Evolutionary conservation across 2,888 invertebrate genomes (phyloP).

Genomic region (Tachina grossa): DNA sequence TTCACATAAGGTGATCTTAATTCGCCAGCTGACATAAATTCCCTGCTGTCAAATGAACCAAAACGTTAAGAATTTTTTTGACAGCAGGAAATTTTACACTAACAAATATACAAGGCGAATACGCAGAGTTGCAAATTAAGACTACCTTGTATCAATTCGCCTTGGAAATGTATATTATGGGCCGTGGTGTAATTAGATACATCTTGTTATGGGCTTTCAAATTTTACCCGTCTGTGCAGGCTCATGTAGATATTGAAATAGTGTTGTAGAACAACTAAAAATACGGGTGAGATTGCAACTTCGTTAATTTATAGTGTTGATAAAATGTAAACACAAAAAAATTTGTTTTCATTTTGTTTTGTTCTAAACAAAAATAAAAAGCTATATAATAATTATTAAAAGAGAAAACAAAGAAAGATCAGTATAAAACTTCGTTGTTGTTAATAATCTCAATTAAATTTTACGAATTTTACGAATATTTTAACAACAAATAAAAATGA

Average conservation of each 20-base stretch:
- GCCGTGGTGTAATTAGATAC: too few species aligned
- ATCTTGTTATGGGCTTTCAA: too few species aligned
- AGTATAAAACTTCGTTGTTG: constrained; percentile 2
- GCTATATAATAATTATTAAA: constrained; percentile 7
- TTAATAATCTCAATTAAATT: constrained; percentile 36
- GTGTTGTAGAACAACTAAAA: not conserved
- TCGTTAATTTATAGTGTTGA: constrained; percentile 29
- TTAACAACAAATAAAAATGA: constrained; percentile 30
- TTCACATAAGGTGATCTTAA: too few species aligned
- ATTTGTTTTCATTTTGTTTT: constrained; percentile 57
- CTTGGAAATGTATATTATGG: too few species aligned
- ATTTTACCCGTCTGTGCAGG: too few species aligned
- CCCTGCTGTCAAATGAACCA: too few species aligned
- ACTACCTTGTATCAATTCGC: too few species aligned
- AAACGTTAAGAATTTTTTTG: too few species aligned
- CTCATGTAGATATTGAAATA: not conserved
- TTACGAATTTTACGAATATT: constrained; percentile 11
- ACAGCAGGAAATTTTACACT: too few species aligned
- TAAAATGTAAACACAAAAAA: constrained; percentile 43
- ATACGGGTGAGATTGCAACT: not conserved
- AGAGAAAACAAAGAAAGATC: constrained; percentile 4
- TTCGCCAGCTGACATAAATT: too few species aligned
- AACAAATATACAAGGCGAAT: too few species aligned
- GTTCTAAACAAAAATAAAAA: constrained; percentile 52
- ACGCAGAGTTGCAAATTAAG: too few species aligned